Base-by-base conservation (phyloP, 2,797 vertebrate species). In the Hippopotamyrus pictus region DNA sequence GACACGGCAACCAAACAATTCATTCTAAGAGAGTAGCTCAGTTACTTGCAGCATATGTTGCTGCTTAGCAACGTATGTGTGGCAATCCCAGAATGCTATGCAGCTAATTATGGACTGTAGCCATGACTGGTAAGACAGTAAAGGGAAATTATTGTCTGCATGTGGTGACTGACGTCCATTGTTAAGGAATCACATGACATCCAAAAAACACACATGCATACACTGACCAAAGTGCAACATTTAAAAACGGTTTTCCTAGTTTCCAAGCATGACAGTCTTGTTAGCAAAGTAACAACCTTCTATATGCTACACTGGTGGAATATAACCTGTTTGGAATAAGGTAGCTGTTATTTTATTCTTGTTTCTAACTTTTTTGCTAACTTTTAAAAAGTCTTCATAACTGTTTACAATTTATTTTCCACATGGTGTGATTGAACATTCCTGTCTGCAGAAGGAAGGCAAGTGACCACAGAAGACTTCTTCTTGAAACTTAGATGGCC, bases 11-110 rank as follows among this genome's bases (percentile, higher is more conserved):
- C 95, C 95, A 94, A 96, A 96, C 95, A 96, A 95, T 96, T 96
- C 91, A 94, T 94, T 94, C 95, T 95, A 95, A 96, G 95, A 95
- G 96, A 96, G 96, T 96, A 91, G 93, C 94, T 93, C 94, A 95
- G 94, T 95, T 93, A 92, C 73, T 87, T 94, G 95, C 96, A 96
- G 94, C 93, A 95, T 94, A 95, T 96, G 57, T 95, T 95, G 95
- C 96, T 96, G 95, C 96, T 92, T 96, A 96, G 96, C 96, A 96
- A 96, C 96, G 94, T 93, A 95, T 96, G 95, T 96, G 95, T 94
- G 96, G 96, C 94, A 96, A 93, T 95, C 95, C 95, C 94, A 95
- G 94, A 96, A 93, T 96, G 94, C 93, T 92, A 93, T 94, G 59
- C 48, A 69, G 89, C 83, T 89, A 51, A 84, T 33, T 41, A 87